Evolutionary conservation across 2,888 invertebrate species (phyloP).

Genomic region (Metopia argyrocephala): DNA sequence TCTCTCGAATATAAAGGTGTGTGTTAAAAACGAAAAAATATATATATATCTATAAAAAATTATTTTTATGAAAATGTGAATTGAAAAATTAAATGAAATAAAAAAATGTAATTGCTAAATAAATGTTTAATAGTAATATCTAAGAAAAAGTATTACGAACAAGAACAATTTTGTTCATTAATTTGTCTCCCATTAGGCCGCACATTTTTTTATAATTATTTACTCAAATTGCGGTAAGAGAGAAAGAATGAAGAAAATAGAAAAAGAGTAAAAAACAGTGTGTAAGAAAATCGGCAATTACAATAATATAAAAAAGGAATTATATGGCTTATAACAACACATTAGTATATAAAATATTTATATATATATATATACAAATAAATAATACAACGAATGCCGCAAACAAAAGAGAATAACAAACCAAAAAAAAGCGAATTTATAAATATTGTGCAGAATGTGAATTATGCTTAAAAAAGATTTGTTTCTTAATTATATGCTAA

Average conservation of each 20-base stretch:
- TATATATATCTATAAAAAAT: neutral
- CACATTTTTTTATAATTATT: conserved; percentile 42
- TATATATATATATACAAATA: no score
- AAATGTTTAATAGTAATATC: no score
- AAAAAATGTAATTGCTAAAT: no score
- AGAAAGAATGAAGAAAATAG: neutral
- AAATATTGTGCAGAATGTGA: no score
- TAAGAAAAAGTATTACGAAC: neutral
- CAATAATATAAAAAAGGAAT: conserved; percentile 5
- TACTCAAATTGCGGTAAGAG: conserved; percentile 51
- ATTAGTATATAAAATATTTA: conserved; percentile 18
- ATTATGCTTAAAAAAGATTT: no score
- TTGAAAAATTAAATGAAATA: no score
- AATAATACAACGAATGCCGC: conserved; percentile 45
- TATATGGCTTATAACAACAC: conserved; percentile 34
- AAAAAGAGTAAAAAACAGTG: neutral
- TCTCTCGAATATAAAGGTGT: conserved; percentile 57
- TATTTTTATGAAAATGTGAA: neutral
- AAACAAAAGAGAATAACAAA: conserved; percentile 45
- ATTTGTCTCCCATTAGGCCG: conserved; percentile 19
- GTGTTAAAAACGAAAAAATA: conserved; percentile 37
- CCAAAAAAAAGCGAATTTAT: conserved; percentile 10
- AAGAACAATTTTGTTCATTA: neutral
- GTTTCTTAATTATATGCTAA: no score
- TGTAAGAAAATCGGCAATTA: conserved; percentile 30